Evolutionary conservation across 1,140 invertebrate species (phyloP).

Genomic region (Lordiphosa clarofinis): DNA sequence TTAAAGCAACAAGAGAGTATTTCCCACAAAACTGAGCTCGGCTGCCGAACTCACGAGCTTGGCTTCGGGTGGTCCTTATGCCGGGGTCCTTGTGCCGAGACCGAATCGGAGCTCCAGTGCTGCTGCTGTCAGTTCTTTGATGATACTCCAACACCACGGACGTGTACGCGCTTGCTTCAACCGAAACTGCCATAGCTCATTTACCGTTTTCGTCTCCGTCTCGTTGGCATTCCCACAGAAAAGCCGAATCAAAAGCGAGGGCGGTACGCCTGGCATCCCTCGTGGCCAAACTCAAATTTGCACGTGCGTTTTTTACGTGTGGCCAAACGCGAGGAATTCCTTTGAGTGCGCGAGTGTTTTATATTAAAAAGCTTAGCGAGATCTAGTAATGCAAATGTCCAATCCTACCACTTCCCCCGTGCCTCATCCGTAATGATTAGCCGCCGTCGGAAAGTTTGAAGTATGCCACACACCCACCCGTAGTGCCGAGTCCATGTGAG

Average conservation of each 20-base stretch:
- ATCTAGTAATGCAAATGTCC: conserved; percentile 37
- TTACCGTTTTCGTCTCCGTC: conserved; percentile 9
- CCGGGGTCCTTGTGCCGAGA: background rate
- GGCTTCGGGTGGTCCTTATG: background rate
- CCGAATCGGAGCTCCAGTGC: background rate
- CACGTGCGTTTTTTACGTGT: conserved; percentile 32
- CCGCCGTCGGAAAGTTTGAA: no score
- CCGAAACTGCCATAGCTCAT: conserved; percentile 1
- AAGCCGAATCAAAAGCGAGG: conserved; percentile 15
- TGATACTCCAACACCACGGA: conserved; percentile 29
- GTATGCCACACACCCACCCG: background rate
- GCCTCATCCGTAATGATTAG: no score
- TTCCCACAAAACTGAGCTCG: conserved; percentile 7
- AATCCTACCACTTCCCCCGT: no score
- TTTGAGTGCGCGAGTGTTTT: conserved; percentile 40
- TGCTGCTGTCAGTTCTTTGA: conserved; percentile 35
- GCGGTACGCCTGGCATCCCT: conserved; percentile 10
- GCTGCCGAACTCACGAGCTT: background rate
- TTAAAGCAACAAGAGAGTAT: conserved; percentile 17
- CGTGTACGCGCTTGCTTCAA: conserved; percentile 27
- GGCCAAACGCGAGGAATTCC: conserved; percentile 33
- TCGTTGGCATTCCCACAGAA: background rate
- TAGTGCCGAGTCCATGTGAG: background rate
- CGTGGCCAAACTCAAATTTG: conserved; percentile 27
- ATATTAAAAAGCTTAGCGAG: conserved; percentile 12